These are phyloP conservation scores for Clostera curtula DNA, from an alignment of 2,888 invertebrate species.

Conservation along the genomic window DNA sequence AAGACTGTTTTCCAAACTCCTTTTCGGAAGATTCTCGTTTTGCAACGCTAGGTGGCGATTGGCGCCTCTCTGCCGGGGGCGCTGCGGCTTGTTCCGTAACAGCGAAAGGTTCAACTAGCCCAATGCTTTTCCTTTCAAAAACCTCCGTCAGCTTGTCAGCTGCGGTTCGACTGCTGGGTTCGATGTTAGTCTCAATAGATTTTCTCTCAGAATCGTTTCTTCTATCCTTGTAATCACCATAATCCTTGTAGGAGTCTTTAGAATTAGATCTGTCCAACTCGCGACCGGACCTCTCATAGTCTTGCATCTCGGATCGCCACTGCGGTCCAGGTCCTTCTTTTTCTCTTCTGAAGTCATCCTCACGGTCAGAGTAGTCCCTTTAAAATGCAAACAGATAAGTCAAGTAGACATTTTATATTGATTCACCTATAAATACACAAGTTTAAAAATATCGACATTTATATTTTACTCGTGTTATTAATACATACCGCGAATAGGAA, in stretches of 20 bases:
- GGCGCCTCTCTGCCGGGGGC: slow-evolving; percentile 67
- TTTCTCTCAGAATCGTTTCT: slow-evolving; percentile 69
- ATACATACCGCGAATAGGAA: slow-evolving; percentile 57
- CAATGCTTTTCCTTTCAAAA: slow-evolving; percentile 66
- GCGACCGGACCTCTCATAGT: slow-evolving; percentile 57
- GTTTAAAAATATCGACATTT: too few relatives aligned
- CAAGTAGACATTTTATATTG: background rate
- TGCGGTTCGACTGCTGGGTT: slow-evolving; percentile 56
- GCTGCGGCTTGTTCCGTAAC: slow-evolving; percentile 41
- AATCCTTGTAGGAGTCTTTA: slow-evolving; percentile 70
- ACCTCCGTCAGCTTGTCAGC: slow-evolving; percentile 67
- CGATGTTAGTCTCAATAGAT: slow-evolving; percentile 43
- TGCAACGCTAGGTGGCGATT: slow-evolving; percentile 45
- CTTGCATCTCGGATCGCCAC: slow-evolving; percentile 70
- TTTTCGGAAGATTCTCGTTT: slow-evolving; percentile 66
- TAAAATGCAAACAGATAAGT: slow-evolving; percentile 20
- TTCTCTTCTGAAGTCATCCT: slow-evolving; percentile 63
- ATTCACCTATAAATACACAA: background rate
- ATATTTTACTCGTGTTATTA: too few relatives aligned
- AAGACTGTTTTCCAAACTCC: slow-evolving; percentile 58
- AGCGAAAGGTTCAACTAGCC: slow-evolving; percentile 48
- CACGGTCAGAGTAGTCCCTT: slow-evolving; percentile 66
- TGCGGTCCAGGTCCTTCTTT: slow-evolving; percentile 62
- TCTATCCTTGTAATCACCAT: slow-evolving; percentile 62
- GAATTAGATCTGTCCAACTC: slow-evolving; percentile 66